Evolutionary conservation across 2,888 invertebrate genomes (phyloP), one percentile per base, ranked within the genome.

Genomic region (Eumacrocentrus americanus): DNA sequence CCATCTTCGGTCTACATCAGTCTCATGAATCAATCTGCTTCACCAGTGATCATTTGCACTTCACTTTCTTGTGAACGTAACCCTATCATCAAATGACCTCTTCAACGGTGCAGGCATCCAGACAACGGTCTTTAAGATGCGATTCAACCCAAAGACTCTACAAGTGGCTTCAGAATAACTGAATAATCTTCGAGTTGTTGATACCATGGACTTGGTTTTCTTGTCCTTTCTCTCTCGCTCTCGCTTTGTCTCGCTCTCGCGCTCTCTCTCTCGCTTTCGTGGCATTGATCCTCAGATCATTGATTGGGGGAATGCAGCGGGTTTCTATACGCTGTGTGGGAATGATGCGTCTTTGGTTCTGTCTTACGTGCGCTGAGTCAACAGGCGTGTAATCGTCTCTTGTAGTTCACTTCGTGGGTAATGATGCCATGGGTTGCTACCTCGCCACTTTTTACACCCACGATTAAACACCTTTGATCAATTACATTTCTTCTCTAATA

Each of bases 1-100:
- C 79, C 80, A 79, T 80, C 79, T 76, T 75, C 70, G 72, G 62
- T 73, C 56, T 50, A 65, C 63, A 63, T 55, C 67, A 51, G 23
- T 69, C 69, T 67, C 64, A n/a, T n/a, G n/a, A n/a, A n/a, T n/a
- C n/a, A n/a, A n/a, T n/a, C n/a, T n/a, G n/a, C n/a, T n/a, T n/a
- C n/a, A n/a, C 18, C 18, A n/a, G 20, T 42, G 1, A 9, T n/a
- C 9, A 42, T 9, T 16, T 7, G n/a, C 42, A 42, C 42, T 42
- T 42, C 20, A 42, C 16, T 40, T 40, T 42, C 9, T 18, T 18
- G 7, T 42, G 1, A 2, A 42, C 1, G 18, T 3, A n/a, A n/a
- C n/a, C n/a, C n/a, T n/a, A n/a, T n/a, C n/a, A n/a, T n/a, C n/a
- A n/a, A n/a, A n/a, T n/a, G n/a, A n/a, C n/a, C n/a, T n/a, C n/a